These are phyloP conservation scores for Urosaurus nigricauda DNA, from an alignment of 2,797 vertebrate species.

Conservation along the genomic window DNA sequence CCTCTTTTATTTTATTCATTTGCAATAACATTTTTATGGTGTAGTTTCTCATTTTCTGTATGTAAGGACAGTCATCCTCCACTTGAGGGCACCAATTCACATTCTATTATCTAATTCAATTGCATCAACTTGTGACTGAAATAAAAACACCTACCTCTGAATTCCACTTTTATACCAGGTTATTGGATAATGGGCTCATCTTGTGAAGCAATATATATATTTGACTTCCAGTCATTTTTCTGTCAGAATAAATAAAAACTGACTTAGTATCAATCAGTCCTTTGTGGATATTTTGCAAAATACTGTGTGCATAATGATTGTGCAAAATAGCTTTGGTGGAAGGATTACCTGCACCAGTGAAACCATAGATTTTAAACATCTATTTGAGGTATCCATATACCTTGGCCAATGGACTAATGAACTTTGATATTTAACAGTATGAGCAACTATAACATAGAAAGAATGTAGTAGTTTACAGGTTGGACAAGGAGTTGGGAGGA, in stretches of 20 bases:
- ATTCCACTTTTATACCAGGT: neutral
- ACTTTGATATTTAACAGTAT: too few species aligned
- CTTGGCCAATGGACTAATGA: too few species aligned
- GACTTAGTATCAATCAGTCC: neutral
- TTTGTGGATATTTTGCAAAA: neutral
- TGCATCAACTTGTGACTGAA: conserved; percentile 44
- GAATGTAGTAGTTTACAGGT: too few species aligned
- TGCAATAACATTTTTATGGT: neutral
- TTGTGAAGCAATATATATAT: neutral
- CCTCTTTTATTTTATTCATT: neutral
- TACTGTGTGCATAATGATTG: too few species aligned
- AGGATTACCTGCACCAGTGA: too few species aligned
- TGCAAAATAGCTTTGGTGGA: too few species aligned
- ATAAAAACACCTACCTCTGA: conserved; percentile 19
- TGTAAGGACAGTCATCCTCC: conserved; percentile 64
- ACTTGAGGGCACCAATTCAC: conserved; percentile 78
- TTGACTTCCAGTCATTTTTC: neutral
- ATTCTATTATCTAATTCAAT: conserved; percentile 62
- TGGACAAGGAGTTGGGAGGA: too few species aligned
- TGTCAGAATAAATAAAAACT: neutral
- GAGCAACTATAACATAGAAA: too few species aligned
- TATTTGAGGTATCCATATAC: too few species aligned
- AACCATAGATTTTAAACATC: too few species aligned
- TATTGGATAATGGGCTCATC: neutral
- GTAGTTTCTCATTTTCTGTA: conserved; percentile 26